These are phyloP conservation scores for Amphipoea oculea DNA, from an alignment of 2,888 invertebrate species.

Conservation along the genomic window DNA sequence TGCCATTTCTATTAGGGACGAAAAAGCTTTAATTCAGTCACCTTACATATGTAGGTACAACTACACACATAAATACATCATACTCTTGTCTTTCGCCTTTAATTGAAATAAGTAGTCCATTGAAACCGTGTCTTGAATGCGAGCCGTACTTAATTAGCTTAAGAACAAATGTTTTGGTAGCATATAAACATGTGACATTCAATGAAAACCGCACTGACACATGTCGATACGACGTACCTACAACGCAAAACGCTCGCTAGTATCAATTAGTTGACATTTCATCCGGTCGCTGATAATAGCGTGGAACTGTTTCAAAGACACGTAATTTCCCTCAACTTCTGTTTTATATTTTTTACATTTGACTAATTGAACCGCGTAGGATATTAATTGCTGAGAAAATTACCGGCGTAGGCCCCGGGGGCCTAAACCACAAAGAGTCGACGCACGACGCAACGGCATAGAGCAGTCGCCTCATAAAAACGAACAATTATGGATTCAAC, in stretches of 20 bases:
- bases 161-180: slow-evolving; percentile 42
- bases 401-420: slow-evolving; percentile 80
- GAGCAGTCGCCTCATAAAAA: slow-evolving; percentile 81
- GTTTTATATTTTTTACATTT: slow-evolving; percentile 85
- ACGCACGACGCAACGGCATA: slow-evolving; percentile 68
- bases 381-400: slow-evolving; percentile 89
- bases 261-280: slow-evolving; percentile 80
- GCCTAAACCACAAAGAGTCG: slow-evolving; percentile 84
- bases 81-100: neutral
- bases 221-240: slow-evolving; percentile 76
- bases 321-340: slow-evolving; percentile 82
- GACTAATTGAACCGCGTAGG: slow-evolving; percentile 84
- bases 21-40: neutral
- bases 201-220: slow-evolving; percentile 76
- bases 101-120: neutral
- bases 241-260: slow-evolving; percentile 64
- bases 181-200: slow-evolving; percentile 56
- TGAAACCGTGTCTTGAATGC: slow-evolving; percentile 12
- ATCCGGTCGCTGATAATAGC: slow-evolving; percentile 75
- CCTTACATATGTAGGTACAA: neutral
- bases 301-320: slow-evolving; percentile 78
- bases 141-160: slow-evolving; percentile 17
- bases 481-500: slow-evolving; percentile 82
- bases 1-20: neutral
- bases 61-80: neutral